Evolutionary conservation across 2,888 invertebrate genomes (phyloP), one percentile per base, ranked within the genome.

Genomic region (Falcaria lacertinaria): DNA sequence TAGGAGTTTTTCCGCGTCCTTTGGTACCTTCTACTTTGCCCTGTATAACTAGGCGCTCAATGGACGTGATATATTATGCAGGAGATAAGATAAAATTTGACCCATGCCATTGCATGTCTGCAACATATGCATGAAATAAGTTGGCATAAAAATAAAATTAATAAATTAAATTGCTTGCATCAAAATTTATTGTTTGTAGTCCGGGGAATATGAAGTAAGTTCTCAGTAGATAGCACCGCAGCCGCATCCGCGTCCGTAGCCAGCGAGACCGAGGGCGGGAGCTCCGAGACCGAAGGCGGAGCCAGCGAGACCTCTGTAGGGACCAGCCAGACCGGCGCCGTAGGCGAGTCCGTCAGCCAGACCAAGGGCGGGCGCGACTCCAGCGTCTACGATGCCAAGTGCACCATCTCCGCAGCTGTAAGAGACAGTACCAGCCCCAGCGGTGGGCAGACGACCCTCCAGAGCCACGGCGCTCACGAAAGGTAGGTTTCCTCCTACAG

Each of bases 391-490:
- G 33, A 49, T 50, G 34, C 52, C 49, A 5, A 52, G 39, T n/a
- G 19, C 34, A 13, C 52, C 52, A 11, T 39, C 39, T 2, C 69
- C 69, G 32, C 66, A 64, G 3, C 64, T 54, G 33, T 69, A 68
- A 0, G 52, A 28, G 13, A 68, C 57, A 0, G 48, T 41, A 14
- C 63, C 62, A 33, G 53, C 42, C 0, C 71, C 69, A 6, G 47
- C 53, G 2, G 67, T 62, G 11, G 66, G 66, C 2, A 69, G 39
- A n/a, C 39, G 46, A 3, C 68, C 68, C 37, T 60, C 56, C 17
- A 70, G 45, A 2, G 45, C 59, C 0, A 66, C 69, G 4, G 69
- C 53, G 2, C 66, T 63, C 6, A 65, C 36, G 57, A 69, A 66
- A 4, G 66, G 70, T 14, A 72, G 37, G 17, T 66, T 52, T 19